Evolutionary conservation across 2,797 vertebrate genomes (phyloP).

Genomic region (Pipistrellus pipistrellus): DNA sequence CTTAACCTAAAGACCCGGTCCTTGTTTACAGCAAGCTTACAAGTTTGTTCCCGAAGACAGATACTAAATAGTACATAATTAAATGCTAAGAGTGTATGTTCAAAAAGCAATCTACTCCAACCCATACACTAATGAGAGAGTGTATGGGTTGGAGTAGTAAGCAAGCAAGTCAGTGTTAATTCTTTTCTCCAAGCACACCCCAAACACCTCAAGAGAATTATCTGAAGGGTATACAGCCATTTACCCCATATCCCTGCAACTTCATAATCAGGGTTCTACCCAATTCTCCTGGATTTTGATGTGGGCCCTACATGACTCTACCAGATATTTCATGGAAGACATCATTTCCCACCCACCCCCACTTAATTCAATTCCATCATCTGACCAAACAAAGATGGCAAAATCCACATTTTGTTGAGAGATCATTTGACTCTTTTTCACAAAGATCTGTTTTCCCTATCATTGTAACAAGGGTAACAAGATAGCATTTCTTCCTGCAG

Average conservation of each 20-base stretch:
- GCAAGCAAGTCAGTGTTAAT: not conserved
- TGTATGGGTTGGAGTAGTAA: not conserved
- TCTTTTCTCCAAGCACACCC: not conserved
- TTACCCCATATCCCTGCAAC: not conserved
- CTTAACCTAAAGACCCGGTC: not conserved
- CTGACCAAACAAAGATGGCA: not conserved
- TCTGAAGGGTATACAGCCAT: not conserved
- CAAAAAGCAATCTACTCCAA: not conserved
- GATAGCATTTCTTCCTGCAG: not conserved
- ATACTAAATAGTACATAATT: not conserved
- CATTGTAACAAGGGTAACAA: not conserved
- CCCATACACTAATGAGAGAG: not conserved
- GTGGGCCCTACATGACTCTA: not conserved
- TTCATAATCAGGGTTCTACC: not conserved
- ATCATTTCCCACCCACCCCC: too few relatives aligned
- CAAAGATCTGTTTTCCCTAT: slow-evolving; percentile 5
- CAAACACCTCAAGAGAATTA: slow-evolving; percentile 3
- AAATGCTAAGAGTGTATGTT: not conserved
- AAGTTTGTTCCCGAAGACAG: not conserved
- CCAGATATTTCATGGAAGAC: not conserved
- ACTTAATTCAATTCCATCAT: not conserved
- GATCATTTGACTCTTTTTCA: not conserved
- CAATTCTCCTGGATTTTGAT: not conserved
- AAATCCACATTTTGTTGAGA: slow-evolving; percentile 36
- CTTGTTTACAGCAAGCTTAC: not conserved